A percentile compares a stretch with the other conserved stretches of the same genome.
These are phyloP conservation scores for Stichodactyla mertensii DNA, from an alignment of 64 coral and sea anemone genomes.

Conservation along the genomic window DNA sequence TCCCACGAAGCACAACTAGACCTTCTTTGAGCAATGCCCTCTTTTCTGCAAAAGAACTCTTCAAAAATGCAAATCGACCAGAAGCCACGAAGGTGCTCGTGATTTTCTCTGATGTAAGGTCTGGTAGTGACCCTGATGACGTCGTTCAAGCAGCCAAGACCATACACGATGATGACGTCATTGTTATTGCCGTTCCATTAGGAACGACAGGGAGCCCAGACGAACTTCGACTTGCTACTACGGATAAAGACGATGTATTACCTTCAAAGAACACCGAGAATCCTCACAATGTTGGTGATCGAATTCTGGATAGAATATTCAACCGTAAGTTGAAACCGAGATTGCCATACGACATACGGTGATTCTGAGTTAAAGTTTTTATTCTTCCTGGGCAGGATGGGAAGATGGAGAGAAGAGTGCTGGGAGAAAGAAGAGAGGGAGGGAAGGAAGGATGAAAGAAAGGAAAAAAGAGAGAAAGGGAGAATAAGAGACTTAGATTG, in stretches of 20 bases:
- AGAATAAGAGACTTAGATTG: too few relatives aligned
- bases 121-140: conserved; percentile 29
- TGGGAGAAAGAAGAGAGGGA: background rate
- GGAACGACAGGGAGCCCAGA: conserved; percentile 40
- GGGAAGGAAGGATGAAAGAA: background rate
- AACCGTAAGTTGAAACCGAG: background rate
- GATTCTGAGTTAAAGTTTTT: too few relatives aligned
- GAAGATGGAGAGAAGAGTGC: too few relatives aligned
- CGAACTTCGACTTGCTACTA: conserved; percentile 36
- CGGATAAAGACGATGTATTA: conserved; percentile 41
- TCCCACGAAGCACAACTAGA: background rate
- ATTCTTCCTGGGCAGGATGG: too few relatives aligned
- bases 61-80: conserved; percentile 2
- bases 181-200: conserved; percentile 53
- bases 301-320: conserved; percentile 38
- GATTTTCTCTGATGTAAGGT: conserved; percentile 67
- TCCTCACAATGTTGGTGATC: conserved; percentile 38
- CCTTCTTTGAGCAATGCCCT: conserved; percentile 60
- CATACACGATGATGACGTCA: conserved; percentile 43
- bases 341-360: too few relatives aligned
- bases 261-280: conserved; percentile 28
- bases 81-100: conserved; percentile 63
- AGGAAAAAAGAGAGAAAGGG: too few relatives aligned
- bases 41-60: background rate
- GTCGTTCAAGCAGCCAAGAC: conserved; percentile 38